phyloP scores from a whole-genome alignment of 2,113 vertebrate species.

The Anoura caudifer region DNA sequence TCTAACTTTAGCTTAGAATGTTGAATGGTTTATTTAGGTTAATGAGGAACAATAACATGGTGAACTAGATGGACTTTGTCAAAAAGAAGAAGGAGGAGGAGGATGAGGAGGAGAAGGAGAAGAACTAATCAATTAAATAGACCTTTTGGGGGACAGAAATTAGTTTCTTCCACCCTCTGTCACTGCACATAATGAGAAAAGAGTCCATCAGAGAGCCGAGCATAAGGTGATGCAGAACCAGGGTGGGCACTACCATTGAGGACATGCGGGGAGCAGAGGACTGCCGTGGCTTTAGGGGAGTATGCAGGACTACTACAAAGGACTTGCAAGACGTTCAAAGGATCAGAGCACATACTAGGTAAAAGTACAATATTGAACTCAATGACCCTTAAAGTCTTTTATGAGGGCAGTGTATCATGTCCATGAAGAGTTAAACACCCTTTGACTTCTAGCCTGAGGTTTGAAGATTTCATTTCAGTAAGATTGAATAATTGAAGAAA shows the following conservation, averaged over 20 bases:
- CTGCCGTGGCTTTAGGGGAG: neutral
- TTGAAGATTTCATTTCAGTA: neutral
- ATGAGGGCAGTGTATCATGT: neutral
- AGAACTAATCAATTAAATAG: neutral
- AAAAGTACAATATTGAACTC: neutral
- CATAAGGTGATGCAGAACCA: neutral
- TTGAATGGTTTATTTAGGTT: neutral
- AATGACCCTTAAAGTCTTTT: neutral
- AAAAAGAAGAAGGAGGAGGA: neutral
- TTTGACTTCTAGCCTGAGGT: neutral
- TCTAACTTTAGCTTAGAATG: neutral
- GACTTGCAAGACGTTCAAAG: neutral
- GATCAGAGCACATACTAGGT: neutral
- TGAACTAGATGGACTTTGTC: neutral
- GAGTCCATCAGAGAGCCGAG: neutral
- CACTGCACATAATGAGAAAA: neutral
- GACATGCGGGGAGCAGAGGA: neutral
- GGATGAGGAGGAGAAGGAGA: too few relatives aligned
- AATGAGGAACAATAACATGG: neutral
- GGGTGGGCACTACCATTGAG: accelerated
- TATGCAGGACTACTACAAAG: neutral
- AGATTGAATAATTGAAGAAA: neutral
- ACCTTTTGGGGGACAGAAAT: neutral
- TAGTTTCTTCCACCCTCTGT: neutral
- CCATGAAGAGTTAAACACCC: neutral